Evolutionary conservation across 2,888 invertebrate genomes (phyloP), one percentile per base, ranked within the genome.

Genomic region (Lycophotia porphyrea): DNA sequence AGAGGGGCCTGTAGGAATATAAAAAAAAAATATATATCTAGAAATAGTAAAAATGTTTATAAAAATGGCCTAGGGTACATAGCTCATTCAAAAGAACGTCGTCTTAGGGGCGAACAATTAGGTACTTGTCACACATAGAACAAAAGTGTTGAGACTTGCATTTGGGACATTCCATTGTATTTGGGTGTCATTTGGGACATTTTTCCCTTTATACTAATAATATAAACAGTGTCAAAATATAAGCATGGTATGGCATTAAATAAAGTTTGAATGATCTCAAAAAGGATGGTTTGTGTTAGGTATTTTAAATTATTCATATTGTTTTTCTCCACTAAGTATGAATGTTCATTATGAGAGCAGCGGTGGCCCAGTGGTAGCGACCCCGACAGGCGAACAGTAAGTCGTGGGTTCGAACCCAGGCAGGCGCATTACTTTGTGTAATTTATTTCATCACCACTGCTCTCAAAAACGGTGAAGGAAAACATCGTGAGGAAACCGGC

Each of bases 251-350:
- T 58, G 31, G 8, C 34, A 60, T 34, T 31, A 21, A 60, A 34
- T 34, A 60, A 52, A 52, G n/a, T n/a, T 52, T 52, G 27, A 8
- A 58, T 31, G 4, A 58, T 8, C 7, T 31, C 31, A 58, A 18
- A n/a, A 58, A 18, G 18, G 18, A 58, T 58, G 55, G 8, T 27
- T 55, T 18, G 55, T 13, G n/a, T 52, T 55, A 55, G 18, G 2
- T 55, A 27, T 15, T 60, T n/a, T 36, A n/a, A 63, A 61, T 66
- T 44, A 68, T 63, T 61, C 24, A 76, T 34, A 34, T n/a, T 27
- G 13, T 42, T 55, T 52, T 13, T 44, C 21, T 52, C 4, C 5
- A 21, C 49, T 27, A 76, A 76, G 27, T 63, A 63, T n/a, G 61
- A 69, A 21, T 63, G 52, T n/a, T n/a, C n/a, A n/a, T n/a, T n/a